Conservation (phyloP, 1,140 invertebrate genomes). For the Drosophila willistoni region DNA sequence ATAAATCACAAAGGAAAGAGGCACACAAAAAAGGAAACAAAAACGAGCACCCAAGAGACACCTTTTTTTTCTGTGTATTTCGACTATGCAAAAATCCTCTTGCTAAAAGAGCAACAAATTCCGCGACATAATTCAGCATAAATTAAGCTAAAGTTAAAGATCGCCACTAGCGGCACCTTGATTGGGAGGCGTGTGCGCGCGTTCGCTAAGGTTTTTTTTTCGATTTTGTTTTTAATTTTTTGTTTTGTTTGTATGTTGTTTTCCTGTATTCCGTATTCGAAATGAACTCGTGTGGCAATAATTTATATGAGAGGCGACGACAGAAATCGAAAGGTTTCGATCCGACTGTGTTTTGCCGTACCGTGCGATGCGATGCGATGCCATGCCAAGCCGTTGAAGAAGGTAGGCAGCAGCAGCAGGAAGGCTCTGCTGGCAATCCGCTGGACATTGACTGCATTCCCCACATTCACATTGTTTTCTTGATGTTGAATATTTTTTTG, state of each 20-base stretch:
- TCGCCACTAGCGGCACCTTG: slow-evolving; percentile 23
- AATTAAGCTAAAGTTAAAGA: slow-evolving; percentile 56
- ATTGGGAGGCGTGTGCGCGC: slow-evolving; percentile 33
- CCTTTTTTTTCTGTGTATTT: slow-evolving; percentile 36
- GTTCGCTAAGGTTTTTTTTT: neutral
- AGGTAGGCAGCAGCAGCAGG: neutral
- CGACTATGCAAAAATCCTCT: slow-evolving; percentile 51
- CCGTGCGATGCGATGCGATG: neutral
- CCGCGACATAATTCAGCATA: slow-evolving; percentile 59
- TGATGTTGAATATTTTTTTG: slow-evolving; percentile 26
- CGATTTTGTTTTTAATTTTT: neutral
- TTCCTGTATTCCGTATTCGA: slow-evolving; percentile 21
- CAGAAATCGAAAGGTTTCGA: slow-evolving; percentile 60
- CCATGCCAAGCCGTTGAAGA: neutral
- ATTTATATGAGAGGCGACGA: slow-evolving; percentile 64
- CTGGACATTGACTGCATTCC: slow-evolving; percentile 8
- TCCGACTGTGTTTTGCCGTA: slow-evolving; percentile 22
- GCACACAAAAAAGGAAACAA: neutral
- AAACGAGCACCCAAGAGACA: slow-evolving; percentile 27
- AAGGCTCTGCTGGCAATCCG: neutral
- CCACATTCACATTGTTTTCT: slow-evolving; percentile 2
- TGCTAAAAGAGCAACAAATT: slow-evolving; percentile 26
- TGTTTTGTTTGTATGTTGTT: neutral
- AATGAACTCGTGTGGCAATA: slow-evolving; percentile 73
- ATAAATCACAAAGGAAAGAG: neutral